Percentiles rank a stretch among this genome's conserved stretches.
phyloP scores from a whole-genome alignment of 2,797 vertebrate species.

The Paramormyrops hopkinsi region DNA sequence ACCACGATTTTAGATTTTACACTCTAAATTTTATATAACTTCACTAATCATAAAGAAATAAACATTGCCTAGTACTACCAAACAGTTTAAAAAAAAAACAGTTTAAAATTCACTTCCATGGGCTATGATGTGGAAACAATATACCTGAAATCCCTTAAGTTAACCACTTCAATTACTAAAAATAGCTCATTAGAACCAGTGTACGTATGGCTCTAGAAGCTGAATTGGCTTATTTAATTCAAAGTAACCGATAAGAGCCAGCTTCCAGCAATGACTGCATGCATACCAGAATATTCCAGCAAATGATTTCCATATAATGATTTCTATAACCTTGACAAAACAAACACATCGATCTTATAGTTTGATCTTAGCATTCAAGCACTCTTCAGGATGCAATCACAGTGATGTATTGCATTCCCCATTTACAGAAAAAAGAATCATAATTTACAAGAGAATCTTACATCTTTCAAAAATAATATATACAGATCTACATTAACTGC shows the following conservation, averaged over 20 bases:
- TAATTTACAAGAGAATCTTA: neutral
- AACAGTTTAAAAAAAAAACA: neutral
- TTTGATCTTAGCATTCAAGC: neutral
- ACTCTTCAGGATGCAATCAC: neutral
- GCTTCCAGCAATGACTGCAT: neutral
- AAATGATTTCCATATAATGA: constrained; percentile 1
- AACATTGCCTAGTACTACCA: neutral
- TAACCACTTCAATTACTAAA: neutral
- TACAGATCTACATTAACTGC: neutral
- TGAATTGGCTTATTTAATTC: neutral
- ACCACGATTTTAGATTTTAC: neutral
- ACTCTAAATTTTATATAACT: neutral
- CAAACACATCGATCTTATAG: neutral
- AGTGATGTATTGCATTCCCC: neutral
- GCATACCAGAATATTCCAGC: neutral
- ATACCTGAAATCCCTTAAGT: neutral
- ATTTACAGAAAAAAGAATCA: neutral
- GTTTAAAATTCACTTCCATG: neutral
- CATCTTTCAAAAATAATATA: neutral
- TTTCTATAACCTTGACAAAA: constrained; percentile 6
- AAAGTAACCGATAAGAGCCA: neutral
- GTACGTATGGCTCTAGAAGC: neutral
- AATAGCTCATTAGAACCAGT: neutral
- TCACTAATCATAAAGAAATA: neutral
- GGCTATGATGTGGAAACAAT: neutral